Percentiles rank a stretch among this genome's conserved stretches.
phyloP scores from a whole-genome alignment of 2,797 vertebrate species.

The Ptychobarbus kaznakovi region DNA sequence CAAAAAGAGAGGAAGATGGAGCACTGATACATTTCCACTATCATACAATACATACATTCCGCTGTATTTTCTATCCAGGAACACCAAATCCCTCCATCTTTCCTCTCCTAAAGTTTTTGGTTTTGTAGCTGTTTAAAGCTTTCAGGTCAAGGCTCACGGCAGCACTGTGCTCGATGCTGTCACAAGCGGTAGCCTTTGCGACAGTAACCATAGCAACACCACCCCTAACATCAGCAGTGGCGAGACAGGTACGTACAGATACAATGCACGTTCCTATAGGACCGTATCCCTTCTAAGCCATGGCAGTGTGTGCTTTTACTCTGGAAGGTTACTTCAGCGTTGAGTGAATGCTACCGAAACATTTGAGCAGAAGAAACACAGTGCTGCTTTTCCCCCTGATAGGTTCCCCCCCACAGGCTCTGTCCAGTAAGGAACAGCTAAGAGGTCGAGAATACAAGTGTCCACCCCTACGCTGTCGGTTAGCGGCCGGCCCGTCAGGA shows the following conservation, averaged over 20 bases:
- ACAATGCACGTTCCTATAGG: conserved; percentile 9
- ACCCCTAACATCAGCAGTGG: conserved; percentile 30
- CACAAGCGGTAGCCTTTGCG: conserved; percentile 40
- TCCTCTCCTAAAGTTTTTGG: conserved; percentile 76
- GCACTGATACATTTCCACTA: conserved; percentile 45
- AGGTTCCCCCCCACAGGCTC: conserved; percentile 53
- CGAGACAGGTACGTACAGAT: conserved; percentile 23
- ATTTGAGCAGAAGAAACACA: conserved; percentile 54
- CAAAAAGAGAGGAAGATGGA: conserved; percentile 69
- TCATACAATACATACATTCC: conserved; percentile 43
- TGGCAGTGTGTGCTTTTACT: conserved; percentile 46
- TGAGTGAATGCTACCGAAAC: conserved; percentile 32
- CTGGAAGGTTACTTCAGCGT: conserved; percentile 45
- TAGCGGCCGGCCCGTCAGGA: conserved; percentile 55
- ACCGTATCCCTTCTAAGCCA: conserved; percentile 36
- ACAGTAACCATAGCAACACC: conserved; percentile 46
- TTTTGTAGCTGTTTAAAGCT: conserved; percentile 87
- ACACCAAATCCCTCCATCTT: conserved; percentile 57
- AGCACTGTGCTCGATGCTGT: conserved; percentile 70
- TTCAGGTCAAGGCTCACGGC: conserved; percentile 74
- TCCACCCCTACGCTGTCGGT: conserved; percentile 54
- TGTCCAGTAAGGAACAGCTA: conserved; percentile 58
- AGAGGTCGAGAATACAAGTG: conserved; percentile 61
- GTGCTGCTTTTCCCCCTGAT: conserved; percentile 65
- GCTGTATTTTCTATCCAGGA: conserved; percentile 48